A percentile compares a stretch with the other conserved stretches of the same genome.
phyloP scores from a whole-genome alignment of 2,888 invertebrate species.

The Ectobius pallidus region DNA sequence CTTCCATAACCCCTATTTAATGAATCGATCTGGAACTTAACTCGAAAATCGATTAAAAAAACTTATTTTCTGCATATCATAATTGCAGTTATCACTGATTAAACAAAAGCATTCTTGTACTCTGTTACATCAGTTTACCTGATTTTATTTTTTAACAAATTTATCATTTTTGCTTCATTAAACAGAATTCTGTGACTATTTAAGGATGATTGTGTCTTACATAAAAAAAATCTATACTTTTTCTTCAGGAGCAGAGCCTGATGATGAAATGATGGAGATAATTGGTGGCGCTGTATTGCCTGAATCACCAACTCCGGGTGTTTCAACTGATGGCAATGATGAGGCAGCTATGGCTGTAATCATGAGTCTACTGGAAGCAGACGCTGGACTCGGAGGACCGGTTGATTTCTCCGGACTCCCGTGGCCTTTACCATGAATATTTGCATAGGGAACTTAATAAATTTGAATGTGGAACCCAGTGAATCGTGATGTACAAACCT shows the following conservation, averaged over 20 bases:
- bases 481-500: not conserved
- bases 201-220: too few relatives aligned
- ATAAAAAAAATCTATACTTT: not conserved
- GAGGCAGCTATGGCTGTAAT: conserved; percentile 93
- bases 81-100: too few relatives aligned
- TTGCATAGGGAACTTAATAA: not conserved
- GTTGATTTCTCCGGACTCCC: conserved; percentile 86
- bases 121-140: too few relatives aligned
- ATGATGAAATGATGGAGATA: conserved; percentile 64
- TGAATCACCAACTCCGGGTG: conserved; percentile 55
- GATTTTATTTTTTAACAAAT: too few relatives aligned
- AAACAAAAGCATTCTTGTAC: too few relatives aligned
- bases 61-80: too few relatives aligned
- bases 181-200: too few relatives aligned
- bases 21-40: too few relatives aligned
- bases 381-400: conserved; percentile 86
- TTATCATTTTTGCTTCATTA: too few relatives aligned
- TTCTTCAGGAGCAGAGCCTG: conserved; percentile 46
- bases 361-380: conserved; percentile 88
- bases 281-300: conserved; percentile 58
- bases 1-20: too few relatives aligned
- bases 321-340: conserved; percentile 76
- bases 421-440: conserved; percentile 76
- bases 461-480: not conserved
- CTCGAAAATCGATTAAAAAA: too few relatives aligned